These are phyloP conservation scores for Dendrolimus punctatus DNA, from an alignment of 1,140 invertebrate genomes.

Conservation along the genomic window DNA sequence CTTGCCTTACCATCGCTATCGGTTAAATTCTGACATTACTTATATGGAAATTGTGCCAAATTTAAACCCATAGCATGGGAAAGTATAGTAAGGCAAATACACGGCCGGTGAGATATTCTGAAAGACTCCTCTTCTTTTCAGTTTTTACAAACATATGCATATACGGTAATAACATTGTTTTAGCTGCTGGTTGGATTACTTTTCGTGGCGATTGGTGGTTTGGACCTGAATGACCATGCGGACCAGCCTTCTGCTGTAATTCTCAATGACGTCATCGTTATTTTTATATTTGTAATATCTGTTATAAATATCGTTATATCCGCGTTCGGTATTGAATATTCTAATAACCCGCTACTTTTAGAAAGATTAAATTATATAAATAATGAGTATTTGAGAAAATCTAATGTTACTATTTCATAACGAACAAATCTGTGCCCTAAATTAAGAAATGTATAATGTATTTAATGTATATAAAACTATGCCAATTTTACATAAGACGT, in stretches of 20 bases:
- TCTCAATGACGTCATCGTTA: conserved; percentile 84
- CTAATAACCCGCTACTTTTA: conserved; percentile 73
- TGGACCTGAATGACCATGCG: conserved; percentile 83
- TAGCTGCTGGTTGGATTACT: conserved; percentile 85
- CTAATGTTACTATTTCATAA: conserved; percentile 27
- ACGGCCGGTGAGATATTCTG: no score
- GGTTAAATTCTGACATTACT: no score
- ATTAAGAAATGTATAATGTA: no score
- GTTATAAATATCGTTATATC: conserved; percentile 86
- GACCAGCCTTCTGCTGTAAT: conserved; percentile 81
- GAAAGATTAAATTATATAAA: conserved; percentile 54
- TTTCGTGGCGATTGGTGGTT: conserved; percentile 84
- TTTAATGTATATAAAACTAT: no score
- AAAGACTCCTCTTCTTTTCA: no score
- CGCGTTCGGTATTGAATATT: conserved; percentile 85
- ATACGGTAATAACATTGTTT: conserved; percentile 27
- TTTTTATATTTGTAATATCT: conserved; percentile 85
- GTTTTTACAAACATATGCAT: no score
- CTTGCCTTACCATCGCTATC: no score
- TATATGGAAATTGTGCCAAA: no score
- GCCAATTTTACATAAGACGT: no score
- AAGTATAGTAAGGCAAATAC: no score
- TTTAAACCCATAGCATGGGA: no score
- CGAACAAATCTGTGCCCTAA: no score
- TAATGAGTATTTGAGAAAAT: conserved; percentile 48